These are phyloP conservation scores for Peromyscus leucopus DNA, from an alignment of 2,113 vertebrate species.

Conservation along the genomic window DNA sequence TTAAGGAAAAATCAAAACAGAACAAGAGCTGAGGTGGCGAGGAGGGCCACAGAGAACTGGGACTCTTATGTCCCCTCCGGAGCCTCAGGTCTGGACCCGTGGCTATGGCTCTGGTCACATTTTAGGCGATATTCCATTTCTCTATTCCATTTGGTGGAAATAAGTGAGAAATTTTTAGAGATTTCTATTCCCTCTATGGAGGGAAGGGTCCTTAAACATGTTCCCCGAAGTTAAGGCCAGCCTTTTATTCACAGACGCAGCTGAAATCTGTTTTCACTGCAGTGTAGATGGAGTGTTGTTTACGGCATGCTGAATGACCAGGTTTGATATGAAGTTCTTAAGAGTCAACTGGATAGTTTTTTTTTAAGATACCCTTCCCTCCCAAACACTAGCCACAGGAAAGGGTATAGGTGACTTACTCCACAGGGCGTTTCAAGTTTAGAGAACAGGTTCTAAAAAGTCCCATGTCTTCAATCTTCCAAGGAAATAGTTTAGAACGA, in stretches of 20 bases:
- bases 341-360: neutral
- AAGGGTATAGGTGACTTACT: neutral
- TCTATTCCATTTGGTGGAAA: neutral
- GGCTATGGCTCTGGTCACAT: neutral
- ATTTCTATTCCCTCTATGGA: neutral
- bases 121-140: neutral
- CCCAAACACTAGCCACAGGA: neutral
- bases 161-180: neutral
- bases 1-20: neutral
- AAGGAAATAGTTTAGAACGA: neutral
- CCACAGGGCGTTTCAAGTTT: neutral
- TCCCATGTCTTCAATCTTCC: neutral
- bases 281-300: neutral
- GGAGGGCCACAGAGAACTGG: neutral
- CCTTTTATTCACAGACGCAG: neutral
- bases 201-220: neutral
- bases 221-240: neutral
- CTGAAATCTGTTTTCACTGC: neutral
- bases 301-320: neutral
- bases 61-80: neutral
- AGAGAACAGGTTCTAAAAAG: constrained; percentile 27
- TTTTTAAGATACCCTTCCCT: neutral
- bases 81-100: neutral
- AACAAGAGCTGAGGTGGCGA: neutral
- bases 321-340: neutral